Evolutionary conservation across 2,888 invertebrate genomes (phyloP).

Genomic region (Malacosoma neustria): DNA sequence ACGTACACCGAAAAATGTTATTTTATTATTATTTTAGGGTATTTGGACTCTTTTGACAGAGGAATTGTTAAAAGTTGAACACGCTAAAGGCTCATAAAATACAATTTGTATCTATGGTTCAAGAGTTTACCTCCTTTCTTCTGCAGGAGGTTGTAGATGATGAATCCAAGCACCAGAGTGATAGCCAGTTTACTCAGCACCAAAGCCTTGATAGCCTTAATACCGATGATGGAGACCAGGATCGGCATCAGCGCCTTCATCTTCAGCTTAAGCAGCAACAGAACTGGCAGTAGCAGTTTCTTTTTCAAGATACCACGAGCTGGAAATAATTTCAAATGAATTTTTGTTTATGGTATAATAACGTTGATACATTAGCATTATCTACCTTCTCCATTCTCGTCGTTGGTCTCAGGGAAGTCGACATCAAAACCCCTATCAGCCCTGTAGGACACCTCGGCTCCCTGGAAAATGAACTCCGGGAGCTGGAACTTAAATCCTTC

Average conservation of each 20-base stretch:
- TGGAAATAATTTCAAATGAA: constrained; percentile 37
- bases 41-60: too few relatives aligned
- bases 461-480: constrained; percentile 82
- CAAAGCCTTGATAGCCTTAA: constrained; percentile 89
- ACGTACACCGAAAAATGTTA: too few relatives aligned
- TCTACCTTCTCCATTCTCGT: constrained; percentile 73
- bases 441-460: constrained; percentile 79
- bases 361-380: not conserved
- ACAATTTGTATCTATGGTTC: too few relatives aligned
- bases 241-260: constrained; percentile 90
- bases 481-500: constrained; percentile 83
- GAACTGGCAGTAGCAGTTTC: constrained; percentile 85
- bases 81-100: too few relatives aligned
- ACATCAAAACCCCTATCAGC: constrained; percentile 79
- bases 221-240: constrained; percentile 83
- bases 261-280: constrained; percentile 87
- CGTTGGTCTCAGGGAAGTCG: constrained; percentile 66
- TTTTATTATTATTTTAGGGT: too few relatives aligned
- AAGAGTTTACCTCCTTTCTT: constrained; percentile 81
- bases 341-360: not conserved
- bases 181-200: constrained; percentile 89
- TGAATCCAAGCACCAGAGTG: constrained; percentile 85
- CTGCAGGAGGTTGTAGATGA: constrained; percentile 82
- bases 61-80: too few relatives aligned
- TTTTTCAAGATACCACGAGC: constrained; percentile 88